Base-by-base conservation (phyloP, 2,888 invertebrate species). In the Erpobdella octoculata region DNA sequence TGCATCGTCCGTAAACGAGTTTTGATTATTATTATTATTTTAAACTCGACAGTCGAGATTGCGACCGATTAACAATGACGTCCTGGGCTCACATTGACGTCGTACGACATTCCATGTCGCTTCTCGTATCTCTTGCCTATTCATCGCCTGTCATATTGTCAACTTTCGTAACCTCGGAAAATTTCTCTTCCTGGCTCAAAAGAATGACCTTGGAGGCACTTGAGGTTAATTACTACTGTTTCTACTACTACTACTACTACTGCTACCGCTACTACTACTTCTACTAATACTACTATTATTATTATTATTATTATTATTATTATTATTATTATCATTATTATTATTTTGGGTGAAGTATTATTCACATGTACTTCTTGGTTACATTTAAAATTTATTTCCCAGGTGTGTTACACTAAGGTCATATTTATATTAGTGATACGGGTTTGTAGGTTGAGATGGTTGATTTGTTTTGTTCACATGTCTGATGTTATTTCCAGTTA, bases 91-190 rank as follows among this genome's bases (percentile, higher is more conserved):
- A 76, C n/a, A 91, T 93, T 0, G 93, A 93, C 78, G 89, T 92
- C 73, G 90, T 94, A 25, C 93, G 93, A 80, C 93, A 92, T 81
- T 90, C 92, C 21, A 90, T 94, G 89, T 90, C 92, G 21, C 86
- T 94, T 79, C 87, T 94, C 75, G 93, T 94, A 38, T 93, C 92
- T 77, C 93, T 93, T 90, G 89, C 92, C 58, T 92, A 92, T 80
- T 91, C 92, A 69, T 87, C 89, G 25, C 87, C 89, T 67, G 87
- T 87, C 37, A 36, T 58, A 5, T 33, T 62, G 31, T 62, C 62
- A n/a, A 35, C n/a, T 18, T 31, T 62, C 25, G 31, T 8, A n/a
- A 28, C 41, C 48, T 62, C 35, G 31, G 58, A 71, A 31, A 64
- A 89, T 72, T 88, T 91, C 78, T 83, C 85, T 46, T 81, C 83